A percentile compares a stretch with the other conserved stretches of the same genome.
Conservation (phyloP, 1,140 invertebrate species). For the Atta texana region DNA sequence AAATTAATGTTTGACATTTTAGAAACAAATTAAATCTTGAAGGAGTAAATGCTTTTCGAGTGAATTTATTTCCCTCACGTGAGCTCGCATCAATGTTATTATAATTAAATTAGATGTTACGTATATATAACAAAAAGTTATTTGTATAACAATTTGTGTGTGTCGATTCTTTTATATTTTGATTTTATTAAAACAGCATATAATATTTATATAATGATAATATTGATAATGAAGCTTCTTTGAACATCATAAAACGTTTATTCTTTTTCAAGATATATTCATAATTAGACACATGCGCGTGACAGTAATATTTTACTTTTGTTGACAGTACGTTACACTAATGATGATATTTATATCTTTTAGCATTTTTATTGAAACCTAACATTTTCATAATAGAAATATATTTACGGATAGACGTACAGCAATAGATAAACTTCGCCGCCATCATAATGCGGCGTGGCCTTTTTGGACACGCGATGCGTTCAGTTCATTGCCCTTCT, state of each 20-base stretch:
- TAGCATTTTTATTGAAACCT: background rate
- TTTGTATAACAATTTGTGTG: background rate
- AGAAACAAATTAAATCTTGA: background rate
- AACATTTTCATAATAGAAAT: background rate
- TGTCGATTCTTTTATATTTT: background rate
- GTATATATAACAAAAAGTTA: background rate
- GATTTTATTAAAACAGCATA: background rate
- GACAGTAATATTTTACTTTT: background rate
- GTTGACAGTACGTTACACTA: background rate
- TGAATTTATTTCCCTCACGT: background rate
- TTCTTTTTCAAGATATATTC: background rate
- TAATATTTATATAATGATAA: background rate
- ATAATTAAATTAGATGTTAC: background rate
- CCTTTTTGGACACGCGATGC: constrained; percentile 50
- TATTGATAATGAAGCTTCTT: background rate
- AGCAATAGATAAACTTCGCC: background rate
- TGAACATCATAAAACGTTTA: background rate
- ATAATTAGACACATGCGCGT: background rate
- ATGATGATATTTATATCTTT: background rate
- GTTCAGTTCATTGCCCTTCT: constrained; percentile 59
- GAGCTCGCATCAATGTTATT: background rate
- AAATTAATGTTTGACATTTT: background rate
- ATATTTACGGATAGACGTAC: background rate
- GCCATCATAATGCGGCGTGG: background rate
- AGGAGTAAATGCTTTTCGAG: background rate